phyloP scores from a whole-genome alignment of 2,113 vertebrate genomes.

The Rhinolophus ferrumequinum region DNA sequence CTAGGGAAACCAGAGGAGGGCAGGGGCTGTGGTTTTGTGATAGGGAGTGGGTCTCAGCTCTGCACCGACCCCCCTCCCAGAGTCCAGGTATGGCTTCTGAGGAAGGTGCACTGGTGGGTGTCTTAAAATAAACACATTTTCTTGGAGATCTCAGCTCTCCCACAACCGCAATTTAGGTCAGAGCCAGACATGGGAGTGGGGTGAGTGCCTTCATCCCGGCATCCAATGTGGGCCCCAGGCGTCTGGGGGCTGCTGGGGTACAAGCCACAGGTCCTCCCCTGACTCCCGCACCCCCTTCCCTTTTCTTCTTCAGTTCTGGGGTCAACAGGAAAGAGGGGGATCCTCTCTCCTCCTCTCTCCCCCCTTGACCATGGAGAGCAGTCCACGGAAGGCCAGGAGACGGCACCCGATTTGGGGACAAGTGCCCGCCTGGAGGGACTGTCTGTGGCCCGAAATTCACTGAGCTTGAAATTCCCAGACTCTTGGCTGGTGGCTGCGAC shows the following conservation, averaged over 20 bases:
- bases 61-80: too few species aligned
- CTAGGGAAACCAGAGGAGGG: background rate
- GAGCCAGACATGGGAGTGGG: background rate
- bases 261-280: constrained; percentile 11
- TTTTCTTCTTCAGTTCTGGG: background rate
- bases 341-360: background rate
- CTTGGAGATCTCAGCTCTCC: background rate
- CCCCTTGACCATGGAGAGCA: background rate
- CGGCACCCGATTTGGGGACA: background rate
- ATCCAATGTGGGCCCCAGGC: rapidly evolving
- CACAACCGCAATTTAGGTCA: background rate
- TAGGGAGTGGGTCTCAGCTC: background rate
- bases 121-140: background rate
- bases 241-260: background rate
- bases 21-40: background rate
- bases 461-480: background rate
- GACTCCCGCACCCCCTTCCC: background rate
- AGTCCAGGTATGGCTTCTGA: background rate
- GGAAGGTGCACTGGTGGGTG: background rate
- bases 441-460: background rate
- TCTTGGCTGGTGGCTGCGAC: background rate
- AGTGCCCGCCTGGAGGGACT: rapidly evolving
- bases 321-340: background rate
- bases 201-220: background rate
- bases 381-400: background rate